phyloP scores from a whole-genome alignment of 2,888 invertebrate genomes.

The Melitaea athalia region DNA sequence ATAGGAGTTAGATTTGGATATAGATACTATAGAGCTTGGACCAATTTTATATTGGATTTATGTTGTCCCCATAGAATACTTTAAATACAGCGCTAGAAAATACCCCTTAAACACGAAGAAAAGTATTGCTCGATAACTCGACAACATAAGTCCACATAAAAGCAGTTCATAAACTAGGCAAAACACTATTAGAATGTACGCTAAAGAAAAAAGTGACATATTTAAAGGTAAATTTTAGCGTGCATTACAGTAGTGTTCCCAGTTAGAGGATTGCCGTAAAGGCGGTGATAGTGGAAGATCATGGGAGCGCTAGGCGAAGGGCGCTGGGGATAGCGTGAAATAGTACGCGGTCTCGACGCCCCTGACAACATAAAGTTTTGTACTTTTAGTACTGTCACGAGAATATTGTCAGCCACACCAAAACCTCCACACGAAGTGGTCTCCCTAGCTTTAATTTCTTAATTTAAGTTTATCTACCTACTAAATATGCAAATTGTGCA shows the following conservation, averaged over 20 bases:
- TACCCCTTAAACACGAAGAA: background rate
- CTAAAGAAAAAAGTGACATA: conserved; percentile 37
- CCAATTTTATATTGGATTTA: conserved; percentile 36
- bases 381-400: conserved; percentile 41
- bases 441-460: conserved; percentile 35
- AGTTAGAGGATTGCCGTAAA: conserved; percentile 63
- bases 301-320: conserved; percentile 73
- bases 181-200: conserved; percentile 59
- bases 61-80: background rate
- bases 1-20: conserved; percentile 81
- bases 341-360: conserved; percentile 45
- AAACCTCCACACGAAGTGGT: conserved; percentile 44
- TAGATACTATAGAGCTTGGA: conserved; percentile 57
- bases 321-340: conserved; percentile 64
- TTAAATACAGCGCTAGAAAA: background rate
- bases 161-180: conserved; percentile 51
- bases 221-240: conserved; percentile 48
- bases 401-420: conserved; percentile 48
- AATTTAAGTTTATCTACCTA: conserved; percentile 32
- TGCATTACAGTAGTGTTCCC: conserved; percentile 59
- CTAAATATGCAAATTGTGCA: conserved; percentile 40
- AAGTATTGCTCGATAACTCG: conserved; percentile 16
- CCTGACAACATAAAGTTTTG: conserved; percentile 42
- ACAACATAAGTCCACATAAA: conserved; percentile 41
- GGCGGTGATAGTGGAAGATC: conserved; percentile 76